Conservation (phyloP, 2,113 vertebrate species). For the Drymodes brunneopygia region DNA sequence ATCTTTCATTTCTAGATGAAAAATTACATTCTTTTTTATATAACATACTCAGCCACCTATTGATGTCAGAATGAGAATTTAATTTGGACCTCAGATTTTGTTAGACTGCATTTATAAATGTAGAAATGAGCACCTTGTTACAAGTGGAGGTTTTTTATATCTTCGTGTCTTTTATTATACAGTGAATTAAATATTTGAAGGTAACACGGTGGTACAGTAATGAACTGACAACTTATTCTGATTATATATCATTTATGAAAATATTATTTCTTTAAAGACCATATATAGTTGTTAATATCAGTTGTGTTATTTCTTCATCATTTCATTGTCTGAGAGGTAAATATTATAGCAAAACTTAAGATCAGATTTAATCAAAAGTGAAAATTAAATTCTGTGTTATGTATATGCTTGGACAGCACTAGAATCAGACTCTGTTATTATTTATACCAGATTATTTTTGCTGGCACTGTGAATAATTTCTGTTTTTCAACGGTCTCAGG, state of each 20-base stretch:
- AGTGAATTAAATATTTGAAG: background rate
- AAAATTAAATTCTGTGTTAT: background rate
- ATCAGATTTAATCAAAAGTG: background rate
- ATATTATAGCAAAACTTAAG: background rate
- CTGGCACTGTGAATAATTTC: background rate
- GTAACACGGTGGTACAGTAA: background rate
- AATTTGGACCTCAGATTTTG: background rate
- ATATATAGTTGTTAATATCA: background rate
- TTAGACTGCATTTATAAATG: background rate
- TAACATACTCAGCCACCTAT: background rate
- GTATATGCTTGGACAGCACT: background rate
- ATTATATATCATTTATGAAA: background rate
- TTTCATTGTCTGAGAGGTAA: background rate
- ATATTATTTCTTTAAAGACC: background rate
- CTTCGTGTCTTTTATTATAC: background rate
- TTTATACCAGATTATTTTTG: background rate
- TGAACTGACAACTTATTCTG: background rate
- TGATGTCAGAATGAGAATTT: background rate
- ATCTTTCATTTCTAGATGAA: background rate
- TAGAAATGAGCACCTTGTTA: background rate
- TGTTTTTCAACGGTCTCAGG: background rate
- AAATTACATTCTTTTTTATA: background rate
- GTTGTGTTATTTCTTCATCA: background rate
- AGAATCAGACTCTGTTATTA: background rate
- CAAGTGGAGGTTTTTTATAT: background rate